phyloP scores from a whole-genome alignment of 2,888 invertebrate genomes.

The Synanthedon tipuliformis region DNA sequence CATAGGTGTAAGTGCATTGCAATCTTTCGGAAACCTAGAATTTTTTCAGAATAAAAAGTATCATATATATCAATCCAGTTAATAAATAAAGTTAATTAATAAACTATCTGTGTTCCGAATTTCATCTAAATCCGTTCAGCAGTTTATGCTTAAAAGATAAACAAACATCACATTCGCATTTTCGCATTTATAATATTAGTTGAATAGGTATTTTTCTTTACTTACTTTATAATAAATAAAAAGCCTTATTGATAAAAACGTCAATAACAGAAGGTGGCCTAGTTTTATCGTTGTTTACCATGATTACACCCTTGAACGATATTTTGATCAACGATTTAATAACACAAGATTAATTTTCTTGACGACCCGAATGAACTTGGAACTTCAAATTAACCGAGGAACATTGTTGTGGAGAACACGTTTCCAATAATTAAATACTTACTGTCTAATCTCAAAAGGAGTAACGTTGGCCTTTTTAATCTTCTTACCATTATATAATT shows the following conservation, averaged over 20 bases:
- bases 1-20: too few species aligned
- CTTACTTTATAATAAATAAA: too few species aligned
- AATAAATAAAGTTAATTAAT: too few species aligned
- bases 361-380: conserved; percentile 21
- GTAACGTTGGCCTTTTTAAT: conserved; percentile 60
- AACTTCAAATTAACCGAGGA: conserved; percentile 20
- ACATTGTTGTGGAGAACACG: conserved; percentile 21
- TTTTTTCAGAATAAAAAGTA: too few species aligned
- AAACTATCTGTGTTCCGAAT: too few species aligned
- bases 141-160: too few species aligned
- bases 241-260: background rate
- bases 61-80: too few species aligned
- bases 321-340: conserved; percentile 18
- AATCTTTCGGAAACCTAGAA: too few species aligned
- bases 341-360: conserved; percentile 23
- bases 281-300: conserved; percentile 3
- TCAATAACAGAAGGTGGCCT: conserved; percentile 4
- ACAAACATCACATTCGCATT: too few species aligned
- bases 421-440: conserved; percentile 52
- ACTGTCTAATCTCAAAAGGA: conserved; percentile 46
- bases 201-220: too few species aligned
- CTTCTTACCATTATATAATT: conserved; percentile 61
- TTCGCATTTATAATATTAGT: too few species aligned
- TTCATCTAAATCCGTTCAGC: too few species aligned
- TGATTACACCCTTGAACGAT: conserved; percentile 3